Base-by-base conservation (phyloP, 2,888 invertebrate genomes). In the Stenolophus ochropezus region DNA sequence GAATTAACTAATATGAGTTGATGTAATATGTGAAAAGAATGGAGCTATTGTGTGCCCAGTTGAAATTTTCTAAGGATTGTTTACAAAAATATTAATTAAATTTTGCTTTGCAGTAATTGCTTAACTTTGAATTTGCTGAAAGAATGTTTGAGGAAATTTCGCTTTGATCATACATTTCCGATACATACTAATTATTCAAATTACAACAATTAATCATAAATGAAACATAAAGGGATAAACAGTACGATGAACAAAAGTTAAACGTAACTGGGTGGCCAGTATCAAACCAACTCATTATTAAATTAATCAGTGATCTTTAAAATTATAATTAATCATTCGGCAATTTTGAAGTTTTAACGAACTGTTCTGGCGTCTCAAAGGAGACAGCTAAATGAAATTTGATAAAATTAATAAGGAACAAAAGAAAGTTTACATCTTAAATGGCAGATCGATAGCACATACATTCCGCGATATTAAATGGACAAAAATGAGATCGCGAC, bases 221-320 rank as follows among this genome's bases (percentile, higher is more conserved):
- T 23, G 25, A 61, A 61, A 61, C 61, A 61, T 61, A 61, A 61
- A 61, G 23, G 61, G 61, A 23, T 61, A 61, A 61, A 61, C 25
- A 23, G 4, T 61, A 61, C 14, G 8, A 61, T 61, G n/a, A 69
- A 69, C 69, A 69, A 69, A 69, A 42, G 69, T 14, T 65, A 25
- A 25, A 20, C 23, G 2, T n/a, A 20, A 14, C 65, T 21, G 33
- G 33, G 20, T 16, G 42, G 16, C 33, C 74, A 25, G 21, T 53
- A 76, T 25, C 76, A 27, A 25, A 25, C 27, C 56, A 76, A 76
- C 18, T 53, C 61, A 77, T 77, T 76, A 76, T 76, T 77, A 77
- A 77, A 58, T 77, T 77, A 77, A 77, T 77, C 77, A 77, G 47
- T 42, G 61, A 77, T 77, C 77, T 61, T 77, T 61, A 61, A 77